phyloP scores from a whole-genome alignment of 2,113 vertebrate genomes.

The Cavia porcellus region DNA sequence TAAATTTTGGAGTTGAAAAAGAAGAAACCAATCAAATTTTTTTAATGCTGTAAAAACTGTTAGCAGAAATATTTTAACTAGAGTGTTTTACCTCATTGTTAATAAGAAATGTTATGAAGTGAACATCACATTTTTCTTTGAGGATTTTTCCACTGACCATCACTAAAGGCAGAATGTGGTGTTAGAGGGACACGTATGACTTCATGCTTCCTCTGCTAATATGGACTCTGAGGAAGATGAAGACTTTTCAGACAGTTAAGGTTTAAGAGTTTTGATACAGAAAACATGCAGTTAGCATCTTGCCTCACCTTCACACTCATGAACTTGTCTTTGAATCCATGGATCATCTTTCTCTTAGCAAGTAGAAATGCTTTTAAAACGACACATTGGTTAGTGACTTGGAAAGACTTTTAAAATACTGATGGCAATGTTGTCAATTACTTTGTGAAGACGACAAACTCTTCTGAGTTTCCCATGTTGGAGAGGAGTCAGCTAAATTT shows the following conservation, averaged over 20 bases:
- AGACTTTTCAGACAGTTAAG: conserved; percentile 57
- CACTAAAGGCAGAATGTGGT: conserved; percentile 26
- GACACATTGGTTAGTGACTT: conserved; percentile 28
- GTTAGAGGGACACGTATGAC: conserved; percentile 48
- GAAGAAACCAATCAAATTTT: conserved; percentile 43
- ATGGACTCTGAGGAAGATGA: conserved; percentile 61
- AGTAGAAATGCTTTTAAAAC: conserved; percentile 61
- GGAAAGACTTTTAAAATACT: conserved; percentile 27
- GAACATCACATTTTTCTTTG: conserved; percentile 14
- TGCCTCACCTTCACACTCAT: conserved; percentile 24
- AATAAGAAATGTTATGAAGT: conserved; percentile 46
- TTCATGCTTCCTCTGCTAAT: not conserved
- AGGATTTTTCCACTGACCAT: conserved; percentile 21
- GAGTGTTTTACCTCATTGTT: conserved; percentile 57
- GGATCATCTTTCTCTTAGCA: conserved; percentile 38
- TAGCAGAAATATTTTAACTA: conserved; percentile 44
- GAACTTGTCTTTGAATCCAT: conserved; percentile 38
- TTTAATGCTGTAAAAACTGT: conserved; percentile 28
- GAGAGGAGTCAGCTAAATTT: not conserved
- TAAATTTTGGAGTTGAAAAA: conserved; percentile 31
- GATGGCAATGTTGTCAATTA: conserved; percentile 11
- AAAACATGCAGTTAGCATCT: conserved; percentile 3
- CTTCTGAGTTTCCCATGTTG: conserved; percentile 3
- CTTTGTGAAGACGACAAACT: conserved; percentile 35
- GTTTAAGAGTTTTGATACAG: conserved; percentile 8